These are phyloP conservation scores for Pteronura brasiliensis DNA, from an alignment of 2,113 vertebrate species.

Conservation along the genomic window DNA sequence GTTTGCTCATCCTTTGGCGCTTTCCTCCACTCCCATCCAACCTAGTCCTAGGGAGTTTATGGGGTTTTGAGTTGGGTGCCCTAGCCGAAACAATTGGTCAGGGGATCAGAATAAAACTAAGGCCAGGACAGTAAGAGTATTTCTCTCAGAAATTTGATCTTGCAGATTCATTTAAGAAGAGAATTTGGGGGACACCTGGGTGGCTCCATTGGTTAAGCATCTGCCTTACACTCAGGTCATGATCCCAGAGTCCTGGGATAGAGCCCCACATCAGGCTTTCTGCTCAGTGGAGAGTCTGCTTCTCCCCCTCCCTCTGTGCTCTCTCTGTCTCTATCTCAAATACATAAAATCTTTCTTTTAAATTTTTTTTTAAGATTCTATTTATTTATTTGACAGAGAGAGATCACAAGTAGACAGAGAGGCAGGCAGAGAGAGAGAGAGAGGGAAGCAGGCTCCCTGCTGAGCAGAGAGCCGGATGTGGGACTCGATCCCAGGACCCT, in stretches of 20 bases:
- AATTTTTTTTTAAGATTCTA: too few relatives aligned
- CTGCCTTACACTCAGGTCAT: neutral
- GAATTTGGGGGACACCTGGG: neutral
- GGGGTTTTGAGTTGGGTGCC: neutral
- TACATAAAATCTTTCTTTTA: neutral
- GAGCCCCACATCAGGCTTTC: neutral
- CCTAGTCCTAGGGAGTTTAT: neutral
- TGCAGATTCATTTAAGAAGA: neutral
- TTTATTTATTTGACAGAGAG: too few relatives aligned
- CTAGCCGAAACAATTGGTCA: neutral
- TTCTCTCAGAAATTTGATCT: neutral
- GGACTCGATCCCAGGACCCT: too few relatives aligned
- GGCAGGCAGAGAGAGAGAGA: too few relatives aligned
- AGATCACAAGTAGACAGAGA: too few relatives aligned
- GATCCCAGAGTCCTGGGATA: neutral
- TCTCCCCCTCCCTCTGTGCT: neutral
- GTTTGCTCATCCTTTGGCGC: neutral
- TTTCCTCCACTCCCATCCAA: rapidly evolving
- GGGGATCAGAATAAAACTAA: neutral
- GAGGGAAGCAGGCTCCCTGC: too few relatives aligned
- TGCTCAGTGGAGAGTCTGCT: neutral
- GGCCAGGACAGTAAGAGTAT: neutral
- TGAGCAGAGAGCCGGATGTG: too few relatives aligned
- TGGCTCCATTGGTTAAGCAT: neutral
- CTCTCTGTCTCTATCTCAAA: neutral